Evolutionary conservation across 2,888 invertebrate genomes (phyloP).

Genomic region (Gasteruption jaculator): DNA sequence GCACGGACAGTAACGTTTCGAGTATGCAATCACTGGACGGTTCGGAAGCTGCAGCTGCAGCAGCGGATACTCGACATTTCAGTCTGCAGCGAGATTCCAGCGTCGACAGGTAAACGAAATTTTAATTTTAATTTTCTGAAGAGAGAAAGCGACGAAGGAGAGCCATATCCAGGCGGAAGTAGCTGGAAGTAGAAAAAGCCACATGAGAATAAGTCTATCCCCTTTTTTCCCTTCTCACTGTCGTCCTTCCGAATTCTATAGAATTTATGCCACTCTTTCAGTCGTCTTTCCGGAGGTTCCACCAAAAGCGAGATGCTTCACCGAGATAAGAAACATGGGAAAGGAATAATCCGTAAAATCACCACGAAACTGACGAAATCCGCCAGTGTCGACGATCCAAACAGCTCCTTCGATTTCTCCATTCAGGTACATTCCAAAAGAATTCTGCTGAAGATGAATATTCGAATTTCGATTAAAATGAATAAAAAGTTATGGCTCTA

Average conservation of each 20-base stretch:
- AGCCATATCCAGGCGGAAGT: too few relatives aligned
- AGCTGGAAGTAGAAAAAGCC: too few relatives aligned
- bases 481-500: neutral
- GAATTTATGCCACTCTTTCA: too few relatives aligned
- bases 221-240: too few relatives aligned
- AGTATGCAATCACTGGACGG: conserved; percentile 75
- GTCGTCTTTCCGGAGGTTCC: conserved; percentile 78
- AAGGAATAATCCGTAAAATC: conserved; percentile 77
- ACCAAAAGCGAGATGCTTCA: conserved; percentile 78
- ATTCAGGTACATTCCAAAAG: too few relatives aligned
- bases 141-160: too few relatives aligned
- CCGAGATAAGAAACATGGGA: conserved; percentile 73
- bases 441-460: neutral
- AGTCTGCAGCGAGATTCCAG: conserved; percentile 69
- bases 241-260: too few relatives aligned
- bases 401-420: conserved; percentile 42
- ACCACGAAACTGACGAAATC: conserved; percentile 79
- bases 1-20: conserved; percentile 77
- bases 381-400: conserved; percentile 72
- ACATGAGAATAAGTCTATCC: too few relatives aligned
- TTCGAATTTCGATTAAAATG: neutral
- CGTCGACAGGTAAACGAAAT: conserved; percentile 62
- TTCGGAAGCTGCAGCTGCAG: conserved; percentile 51
- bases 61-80: conserved; percentile 59
- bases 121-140: neutral